These are phyloP conservation scores for Perca schrenkii DNA, from an alignment of 2,113 vertebrate species.

Conservation along the genomic window DNA sequence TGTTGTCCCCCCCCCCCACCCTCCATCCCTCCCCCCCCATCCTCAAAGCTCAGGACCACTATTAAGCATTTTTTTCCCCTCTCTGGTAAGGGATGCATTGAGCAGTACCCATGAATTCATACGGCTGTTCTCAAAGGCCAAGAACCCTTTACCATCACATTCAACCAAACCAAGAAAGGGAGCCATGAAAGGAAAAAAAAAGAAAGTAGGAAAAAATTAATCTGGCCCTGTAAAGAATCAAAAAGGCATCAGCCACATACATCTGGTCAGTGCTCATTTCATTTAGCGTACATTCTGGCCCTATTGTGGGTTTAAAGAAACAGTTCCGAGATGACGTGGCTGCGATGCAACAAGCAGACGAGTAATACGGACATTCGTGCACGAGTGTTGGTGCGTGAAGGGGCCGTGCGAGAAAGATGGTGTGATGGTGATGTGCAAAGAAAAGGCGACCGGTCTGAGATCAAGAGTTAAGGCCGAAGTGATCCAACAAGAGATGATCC, in stretches of 20 bases:
- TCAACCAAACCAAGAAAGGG: slow-evolving; percentile 75
- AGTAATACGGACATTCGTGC: slow-evolving; percentile 48
- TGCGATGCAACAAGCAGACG: slow-evolving; percentile 11
- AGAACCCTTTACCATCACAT: slow-evolving; percentile 64
- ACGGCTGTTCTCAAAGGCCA: slow-evolving; percentile 88
- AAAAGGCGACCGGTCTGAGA: slow-evolving; percentile 74
- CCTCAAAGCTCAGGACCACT: slow-evolving; percentile 86
- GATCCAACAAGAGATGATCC: slow-evolving; percentile 79
- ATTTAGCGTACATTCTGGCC: slow-evolving; percentile 92
- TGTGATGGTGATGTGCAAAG: slow-evolving; percentile 60
- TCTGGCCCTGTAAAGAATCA: slow-evolving; percentile 85
- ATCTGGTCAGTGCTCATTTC: slow-evolving; percentile 85
- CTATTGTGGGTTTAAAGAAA: slow-evolving; percentile 79
- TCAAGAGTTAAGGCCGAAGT: slow-evolving; percentile 87
- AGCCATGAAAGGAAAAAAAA: slow-evolving; percentile 58
- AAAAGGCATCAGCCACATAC: slow-evolving; percentile 88
- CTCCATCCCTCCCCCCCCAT: not conserved
- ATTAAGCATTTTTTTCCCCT: slow-evolving; percentile 57
- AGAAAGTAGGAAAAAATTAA: too few relatives aligned
- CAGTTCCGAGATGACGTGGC: slow-evolving; percentile 44
- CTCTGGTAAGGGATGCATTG: slow-evolving; percentile 85
- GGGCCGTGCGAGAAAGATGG: slow-evolving; percentile 25
- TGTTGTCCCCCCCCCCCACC: not conserved
- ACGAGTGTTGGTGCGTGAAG: slow-evolving; percentile 2
- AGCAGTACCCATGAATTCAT: slow-evolving; percentile 85